Percentiles rank a stretch among this genome's conserved stretches.
Conservation (phyloP, 2,797 vertebrate species). For the Lagodon rhomboides region DNA sequence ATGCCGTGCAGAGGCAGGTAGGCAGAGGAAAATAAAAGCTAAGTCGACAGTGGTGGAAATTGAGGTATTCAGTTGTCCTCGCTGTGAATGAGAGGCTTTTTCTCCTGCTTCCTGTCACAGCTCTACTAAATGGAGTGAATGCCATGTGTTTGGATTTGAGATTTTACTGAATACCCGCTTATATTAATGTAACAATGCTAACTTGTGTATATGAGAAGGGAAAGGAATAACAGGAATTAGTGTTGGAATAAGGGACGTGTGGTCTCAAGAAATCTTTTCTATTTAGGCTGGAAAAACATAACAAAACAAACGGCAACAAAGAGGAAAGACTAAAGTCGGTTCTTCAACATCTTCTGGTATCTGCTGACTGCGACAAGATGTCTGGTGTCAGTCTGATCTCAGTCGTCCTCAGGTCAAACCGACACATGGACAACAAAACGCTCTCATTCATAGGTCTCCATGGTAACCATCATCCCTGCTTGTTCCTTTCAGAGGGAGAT, state of each 20-base stretch:
- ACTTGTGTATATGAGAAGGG: neutral
- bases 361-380: constrained; percentile 23
- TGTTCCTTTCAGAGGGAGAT: constrained; percentile 91
- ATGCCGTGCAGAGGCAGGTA: neutral
- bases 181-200: neutral
- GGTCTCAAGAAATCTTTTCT: neutral
- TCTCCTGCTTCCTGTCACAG: neutral
- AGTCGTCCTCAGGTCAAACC: constrained; percentile 27
- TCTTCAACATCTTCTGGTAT: constrained; percentile 11
- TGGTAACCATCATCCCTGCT: constrained; percentile 60
- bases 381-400: constrained; percentile 15
- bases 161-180: neutral
- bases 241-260: neutral
- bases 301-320: neutral
- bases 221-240: neutral
- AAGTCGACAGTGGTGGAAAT: neutral
- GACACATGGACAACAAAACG: constrained; percentile 21
- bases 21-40: neutral
- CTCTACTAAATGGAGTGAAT: constrained; percentile 4
- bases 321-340: neutral
- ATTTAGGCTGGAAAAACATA: neutral
- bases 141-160: neutral
- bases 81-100: constrained; percentile 1
- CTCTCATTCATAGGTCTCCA: constrained; percentile 53
- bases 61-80: neutral